Percentiles rank a stretch among this genome's conserved stretches.
phyloP scores from a whole-genome alignment of 2,888 invertebrate species.

The Endotricha flammealis region DNA sequence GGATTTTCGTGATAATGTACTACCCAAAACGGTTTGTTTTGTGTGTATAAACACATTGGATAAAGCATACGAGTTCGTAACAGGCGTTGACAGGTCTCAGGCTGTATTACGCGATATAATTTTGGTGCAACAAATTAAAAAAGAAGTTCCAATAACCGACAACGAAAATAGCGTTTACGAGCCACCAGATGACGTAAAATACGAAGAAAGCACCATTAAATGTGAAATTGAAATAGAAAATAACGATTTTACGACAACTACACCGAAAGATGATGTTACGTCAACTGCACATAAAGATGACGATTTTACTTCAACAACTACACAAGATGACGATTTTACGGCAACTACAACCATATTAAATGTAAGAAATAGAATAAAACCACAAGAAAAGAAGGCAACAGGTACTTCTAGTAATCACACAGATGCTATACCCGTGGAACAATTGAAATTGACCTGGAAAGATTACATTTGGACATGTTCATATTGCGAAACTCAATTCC shows the following conservation, averaged over 20 bases:
- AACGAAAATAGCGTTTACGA: constrained; percentile 18
- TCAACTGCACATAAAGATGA: too few relatives aligned
- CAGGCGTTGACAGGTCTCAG: constrained; percentile 45
- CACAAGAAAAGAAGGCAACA: constrained; percentile 14
- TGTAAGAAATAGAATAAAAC: constrained; percentile 10
- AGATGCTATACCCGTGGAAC: constrained; percentile 35
- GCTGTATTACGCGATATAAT: constrained; percentile 28
- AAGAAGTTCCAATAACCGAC: constrained; percentile 25
- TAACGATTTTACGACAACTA: constrained; percentile 1
- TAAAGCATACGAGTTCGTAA: constrained; percentile 44
- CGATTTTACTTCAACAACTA: too few relatives aligned
- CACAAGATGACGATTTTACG: too few relatives aligned
- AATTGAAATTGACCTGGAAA: constrained; percentile 47
- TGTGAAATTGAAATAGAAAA: constrained; percentile 23
- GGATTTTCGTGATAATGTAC: constrained; percentile 30
- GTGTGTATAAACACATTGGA: constrained; percentile 40
- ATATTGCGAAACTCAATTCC: constrained; percentile 47
- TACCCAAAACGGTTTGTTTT: constrained; percentile 50
- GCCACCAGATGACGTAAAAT: constrained; percentile 14
- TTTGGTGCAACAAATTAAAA: constrained; percentile 32
- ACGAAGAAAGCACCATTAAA: constrained; percentile 10
- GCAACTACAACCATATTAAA: not conserved
- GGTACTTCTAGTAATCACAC: constrained; percentile 14
- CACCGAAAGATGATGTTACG: too few relatives aligned
- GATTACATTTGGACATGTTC: constrained; percentile 54